These are phyloP conservation scores for Choloepus didactylus DNA, from an alignment of 2,797 vertebrate species.

Conservation along the genomic window DNA sequence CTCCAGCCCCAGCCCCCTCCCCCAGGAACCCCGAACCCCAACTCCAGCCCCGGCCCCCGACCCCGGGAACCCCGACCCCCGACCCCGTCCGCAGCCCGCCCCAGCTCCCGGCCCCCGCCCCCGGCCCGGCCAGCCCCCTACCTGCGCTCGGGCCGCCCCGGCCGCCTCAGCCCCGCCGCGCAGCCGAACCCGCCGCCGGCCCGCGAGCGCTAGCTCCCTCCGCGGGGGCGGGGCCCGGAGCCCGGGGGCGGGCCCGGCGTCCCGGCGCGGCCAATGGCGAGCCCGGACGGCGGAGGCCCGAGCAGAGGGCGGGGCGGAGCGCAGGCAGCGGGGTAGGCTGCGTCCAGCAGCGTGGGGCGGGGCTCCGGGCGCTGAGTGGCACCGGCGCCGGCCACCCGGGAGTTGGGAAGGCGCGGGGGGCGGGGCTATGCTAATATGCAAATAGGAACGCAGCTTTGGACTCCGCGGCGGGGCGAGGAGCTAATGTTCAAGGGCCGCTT, in stretches of 20 bases:
- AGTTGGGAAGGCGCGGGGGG: not conserved
- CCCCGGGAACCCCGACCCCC: not conserved
- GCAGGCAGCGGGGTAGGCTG: constrained; percentile 71
- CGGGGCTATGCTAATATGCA: constrained; percentile 16
- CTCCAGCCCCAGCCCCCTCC: not conserved
- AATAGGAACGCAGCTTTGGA: not conserved
- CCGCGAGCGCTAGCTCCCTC: not conserved
- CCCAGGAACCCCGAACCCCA: not conserved
- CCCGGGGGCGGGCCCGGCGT: not conserved
- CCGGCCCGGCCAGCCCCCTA: constrained; percentile 15
- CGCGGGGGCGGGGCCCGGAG: constrained; percentile 31
- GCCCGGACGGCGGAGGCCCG: not conserved
- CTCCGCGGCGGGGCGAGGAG: accelerated
- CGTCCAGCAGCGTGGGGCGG: constrained; percentile 39
- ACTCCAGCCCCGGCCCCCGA: not conserved
- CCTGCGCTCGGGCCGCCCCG: constrained; percentile 56
- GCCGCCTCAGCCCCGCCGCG: constrained; percentile 63
- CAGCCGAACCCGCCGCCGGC: constrained; percentile 55
- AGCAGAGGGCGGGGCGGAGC: constrained; percentile 33
- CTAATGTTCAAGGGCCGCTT: not conserved
- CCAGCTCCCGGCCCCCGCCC: not conserved
- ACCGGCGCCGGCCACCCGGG: not conserved
- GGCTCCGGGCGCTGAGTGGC: constrained; percentile 38
- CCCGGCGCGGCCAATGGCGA: constrained; percentile 45
- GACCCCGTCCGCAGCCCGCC: not conserved